Percentiles rank a stretch among this genome's conserved stretches.
Conservation (phyloP, 2,113 vertebrate species). For the Clarias batrachus region DNA sequence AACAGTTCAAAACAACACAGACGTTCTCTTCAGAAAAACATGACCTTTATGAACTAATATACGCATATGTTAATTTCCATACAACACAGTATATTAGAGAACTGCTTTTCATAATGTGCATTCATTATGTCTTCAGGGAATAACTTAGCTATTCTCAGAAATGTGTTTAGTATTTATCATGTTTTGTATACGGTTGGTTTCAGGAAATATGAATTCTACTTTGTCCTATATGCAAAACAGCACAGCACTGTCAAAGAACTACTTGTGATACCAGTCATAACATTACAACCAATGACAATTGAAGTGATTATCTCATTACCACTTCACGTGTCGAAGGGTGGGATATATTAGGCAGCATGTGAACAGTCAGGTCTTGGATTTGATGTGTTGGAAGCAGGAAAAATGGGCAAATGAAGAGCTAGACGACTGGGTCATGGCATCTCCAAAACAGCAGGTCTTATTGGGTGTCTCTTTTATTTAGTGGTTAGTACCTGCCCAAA, state of each 20-base stretch:
- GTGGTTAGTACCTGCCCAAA: too few relatives aligned
- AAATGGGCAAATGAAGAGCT: too few relatives aligned
- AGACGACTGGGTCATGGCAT: too few relatives aligned
- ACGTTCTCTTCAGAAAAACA: not conserved
- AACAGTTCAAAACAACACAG: not conserved
- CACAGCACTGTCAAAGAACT: not conserved
- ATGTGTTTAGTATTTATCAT: not conserved
- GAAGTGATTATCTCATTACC: too few relatives aligned
- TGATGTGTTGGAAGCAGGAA: too few relatives aligned
- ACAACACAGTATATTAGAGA: slow-evolving; percentile 2
- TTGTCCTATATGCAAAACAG: not conserved
- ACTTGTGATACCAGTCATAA: too few relatives aligned
- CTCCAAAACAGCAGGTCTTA: too few relatives aligned
- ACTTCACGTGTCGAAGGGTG: too few relatives aligned
- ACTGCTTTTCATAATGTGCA: not conserved
- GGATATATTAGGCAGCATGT: too few relatives aligned
- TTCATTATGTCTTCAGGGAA: not conserved
- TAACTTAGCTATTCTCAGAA: not conserved
- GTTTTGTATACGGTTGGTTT: not conserved
- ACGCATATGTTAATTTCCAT: not conserved
- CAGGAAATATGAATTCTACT: not conserved
- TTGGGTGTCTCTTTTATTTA: too few relatives aligned
- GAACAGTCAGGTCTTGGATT: too few relatives aligned
- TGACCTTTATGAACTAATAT: not conserved
- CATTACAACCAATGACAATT: too few relatives aligned